A percentile compares a stretch with the other conserved stretches of the same genome.
These are phyloP conservation scores for Cepaea nemoralis DNA, from an alignment of 1,140 invertebrate species.

Conservation along the genomic window DNA sequence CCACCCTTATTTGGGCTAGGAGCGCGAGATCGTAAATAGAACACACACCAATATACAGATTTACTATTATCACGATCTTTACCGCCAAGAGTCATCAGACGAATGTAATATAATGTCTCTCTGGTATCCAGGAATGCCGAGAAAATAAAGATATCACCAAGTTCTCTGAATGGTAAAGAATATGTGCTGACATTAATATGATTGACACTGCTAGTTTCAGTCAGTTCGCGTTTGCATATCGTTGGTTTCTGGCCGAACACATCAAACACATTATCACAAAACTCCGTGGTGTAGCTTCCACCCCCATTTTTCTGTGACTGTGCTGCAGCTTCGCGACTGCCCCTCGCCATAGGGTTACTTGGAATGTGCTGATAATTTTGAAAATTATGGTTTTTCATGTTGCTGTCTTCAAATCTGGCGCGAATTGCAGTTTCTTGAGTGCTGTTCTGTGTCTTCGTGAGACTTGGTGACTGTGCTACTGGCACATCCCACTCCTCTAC, in stretches of 20 bases:
- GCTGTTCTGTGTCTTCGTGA: background rate
- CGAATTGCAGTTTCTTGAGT: background rate
- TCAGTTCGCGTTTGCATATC: constrained; percentile 3
- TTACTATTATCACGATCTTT: background rate
- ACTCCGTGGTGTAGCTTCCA: background rate
- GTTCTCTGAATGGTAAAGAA: constrained; percentile 21
- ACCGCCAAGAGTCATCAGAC: constrained; percentile 32
- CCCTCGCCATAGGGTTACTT: background rate
- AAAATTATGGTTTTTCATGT: background rate
- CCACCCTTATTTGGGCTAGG: background rate
- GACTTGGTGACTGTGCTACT: background rate
- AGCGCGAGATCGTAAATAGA: background rate
- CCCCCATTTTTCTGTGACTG: background rate
- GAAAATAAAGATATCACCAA: constrained; percentile 36
- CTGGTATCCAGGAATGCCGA: constrained; percentile 41
- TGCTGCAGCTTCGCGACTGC: background rate
- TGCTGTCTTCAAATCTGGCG: background rate
- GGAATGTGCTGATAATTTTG: background rate
- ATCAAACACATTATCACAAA: constrained; percentile 17
- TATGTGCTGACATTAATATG: background rate
- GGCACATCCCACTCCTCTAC: constrained; percentile 25
- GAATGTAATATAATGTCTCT: background rate
- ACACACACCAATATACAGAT: constrained; percentile 42
- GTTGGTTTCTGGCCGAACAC: background rate
- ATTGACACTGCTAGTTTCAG: background rate